Conservation (phyloP, 2,113 vertebrate species). For the Oncorhynchus gorbuscha region DNA sequence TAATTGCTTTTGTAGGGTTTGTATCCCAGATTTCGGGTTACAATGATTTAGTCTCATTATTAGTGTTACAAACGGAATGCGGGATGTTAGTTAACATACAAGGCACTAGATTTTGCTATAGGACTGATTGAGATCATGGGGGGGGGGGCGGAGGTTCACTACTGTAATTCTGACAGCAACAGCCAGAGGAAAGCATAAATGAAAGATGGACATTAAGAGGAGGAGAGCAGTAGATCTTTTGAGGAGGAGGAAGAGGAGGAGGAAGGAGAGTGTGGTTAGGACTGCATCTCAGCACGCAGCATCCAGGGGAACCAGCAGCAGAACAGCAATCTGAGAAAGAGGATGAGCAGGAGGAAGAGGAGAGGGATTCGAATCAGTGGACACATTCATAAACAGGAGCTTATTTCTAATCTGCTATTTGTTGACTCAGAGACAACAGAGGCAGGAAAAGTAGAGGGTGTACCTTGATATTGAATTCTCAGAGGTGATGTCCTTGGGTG, state of each 20-base stretch:
- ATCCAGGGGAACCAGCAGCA: conserved; percentile 97
- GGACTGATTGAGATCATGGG: conserved; percentile 57
- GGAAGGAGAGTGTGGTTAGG: conserved; percentile 69
- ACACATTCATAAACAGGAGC: neutral
- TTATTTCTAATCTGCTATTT: neutral
- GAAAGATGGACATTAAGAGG: conserved; percentile 38
- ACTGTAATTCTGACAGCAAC: conserved; percentile 38
- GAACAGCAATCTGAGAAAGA: conserved; percentile 83
- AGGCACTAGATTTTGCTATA: conserved; percentile 80
- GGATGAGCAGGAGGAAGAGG: neutral
- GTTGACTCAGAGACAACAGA: neutral
- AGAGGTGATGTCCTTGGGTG: conserved; percentile 91
- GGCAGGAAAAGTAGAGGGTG: neutral
- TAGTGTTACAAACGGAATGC: conserved; percentile 51
- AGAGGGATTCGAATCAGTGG: neutral
- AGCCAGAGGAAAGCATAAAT: conserved; percentile 20
- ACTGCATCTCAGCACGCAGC: conserved; percentile 91
- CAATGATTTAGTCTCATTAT: conserved; percentile 12
- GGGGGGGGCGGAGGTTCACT: conserved; percentile 22
- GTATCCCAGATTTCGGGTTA: neutral
- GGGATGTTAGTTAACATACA: conserved; percentile 68
- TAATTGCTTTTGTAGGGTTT: conserved; percentile 21
- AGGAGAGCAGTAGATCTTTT: conserved; percentile 34
- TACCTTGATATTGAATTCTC: conserved; percentile 94
- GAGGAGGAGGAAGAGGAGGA: conserved; percentile 3